Base-by-base conservation (phyloP, 2,797 vertebrate genomes). In the Sarcoramphus papa region DNA sequence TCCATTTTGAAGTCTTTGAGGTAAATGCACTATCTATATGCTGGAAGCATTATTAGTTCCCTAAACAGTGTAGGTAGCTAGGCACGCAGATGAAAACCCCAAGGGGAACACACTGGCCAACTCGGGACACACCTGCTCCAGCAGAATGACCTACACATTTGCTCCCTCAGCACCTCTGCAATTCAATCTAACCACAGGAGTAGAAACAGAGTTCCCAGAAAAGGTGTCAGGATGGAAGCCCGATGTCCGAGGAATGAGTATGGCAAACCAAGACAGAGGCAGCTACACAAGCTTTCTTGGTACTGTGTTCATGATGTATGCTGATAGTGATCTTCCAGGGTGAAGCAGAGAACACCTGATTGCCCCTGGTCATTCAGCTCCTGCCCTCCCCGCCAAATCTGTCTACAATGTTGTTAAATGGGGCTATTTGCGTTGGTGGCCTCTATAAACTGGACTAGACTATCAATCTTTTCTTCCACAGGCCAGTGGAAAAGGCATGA, bases 381-480 rank as follows among this genome's bases (percentile, higher is more conserved):
- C 93, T 94, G 90, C 78, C 43, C 63, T 63, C 79, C 54, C 72
- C 4, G 7, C 59, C 60, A 43, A 47, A 94, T 68, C 84, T 94
- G 93, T 94, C 95, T 83, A 45, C 64, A 33, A 1, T 20, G 65
- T n/a, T 95, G 92, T 92, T 96, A 95, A 97, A 97, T 94, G 82
- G 86, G 72, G 64, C 81, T 91, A 83, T 96, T 97, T 94, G 57
- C 0, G 0, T 83, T 94, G 92, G 88, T 95, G 82, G 92, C 86
- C 94, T 94, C 93, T 95, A 90, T 74, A 94, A 95, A 91, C 64
- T 51, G 81, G 68, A 85, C 74, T 40, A 83, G 72, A 92, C 81
- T 51, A 96, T 97, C 92, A 96, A 91, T 95, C 94, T 93, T 94
- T 63, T 82, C 72, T 75, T 92, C 82, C 92, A 94, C 19, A 51